Base-by-base conservation (phyloP, 2,888 invertebrate species). In the Acanthopleura granulata region DNA sequence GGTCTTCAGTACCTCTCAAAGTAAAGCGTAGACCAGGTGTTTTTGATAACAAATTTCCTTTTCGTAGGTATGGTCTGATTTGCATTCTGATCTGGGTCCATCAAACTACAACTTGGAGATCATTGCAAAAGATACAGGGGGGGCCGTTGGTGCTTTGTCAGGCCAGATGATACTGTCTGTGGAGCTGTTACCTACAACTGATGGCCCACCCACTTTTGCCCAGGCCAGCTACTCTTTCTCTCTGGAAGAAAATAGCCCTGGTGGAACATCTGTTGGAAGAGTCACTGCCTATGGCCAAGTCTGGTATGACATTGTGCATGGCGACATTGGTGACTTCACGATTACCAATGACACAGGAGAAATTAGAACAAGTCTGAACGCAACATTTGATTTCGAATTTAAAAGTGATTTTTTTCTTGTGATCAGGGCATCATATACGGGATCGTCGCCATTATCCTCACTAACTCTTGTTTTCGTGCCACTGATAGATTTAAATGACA, bases 401-500 rank as follows among this genome's bases (percentile, higher is more conserved):
- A 76, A 77, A 18, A 71, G 70, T 0, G 69, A 74, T 4, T 87
- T 83, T 76, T 78, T 79, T 15, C 75, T 87, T 0, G 77, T 79
- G 1, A 77, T 87, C 11, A 75, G 80, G 72, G 85, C 83, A 11
- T 73, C 69, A 29, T 88, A 88, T 77, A 75, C 74, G 11, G 87
- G 86, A 6, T 77, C 74, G 0, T 77, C 82, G 3, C 27, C 79
- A 16, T 73, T 80, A 27, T 81, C 83, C 3, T 78, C 85, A 11
- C 77, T 77, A 27, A 79, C 80, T 72, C 30, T 83, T 18, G 84
- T 82, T 0, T 69, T 76, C 27, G 79, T 86, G 9, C 77, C 76
- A 4, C 75, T 87, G 14, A 72, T 62, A 29, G 87, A 87, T 75
- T 30, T 84, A 6, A 87, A 87, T 75, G 87, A 87, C 74, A 86